These are phyloP conservation scores for Seira sanloemensis DNA, from an alignment of 2,888 invertebrate species.

Conservation along the genomic window DNA sequence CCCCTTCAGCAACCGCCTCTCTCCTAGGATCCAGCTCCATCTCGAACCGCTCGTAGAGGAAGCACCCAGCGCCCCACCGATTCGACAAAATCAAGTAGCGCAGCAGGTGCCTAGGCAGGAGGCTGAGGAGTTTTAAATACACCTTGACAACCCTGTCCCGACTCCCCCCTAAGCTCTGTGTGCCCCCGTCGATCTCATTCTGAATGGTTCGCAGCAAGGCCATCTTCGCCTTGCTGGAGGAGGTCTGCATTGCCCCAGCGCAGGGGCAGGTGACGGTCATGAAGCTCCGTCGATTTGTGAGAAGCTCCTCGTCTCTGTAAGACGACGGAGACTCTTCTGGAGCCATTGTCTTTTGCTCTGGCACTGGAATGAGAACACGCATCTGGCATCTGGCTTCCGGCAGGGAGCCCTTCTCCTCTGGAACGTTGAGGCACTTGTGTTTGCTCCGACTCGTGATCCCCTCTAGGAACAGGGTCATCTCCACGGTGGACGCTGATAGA, in stretches of 20 bases:
- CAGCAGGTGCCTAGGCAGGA: constrained; percentile 60
- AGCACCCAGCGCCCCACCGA: constrained; percentile 48
- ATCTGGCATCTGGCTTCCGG: constrained; percentile 45
- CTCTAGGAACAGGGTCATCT: constrained; percentile 45
- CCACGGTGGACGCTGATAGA: constrained; percentile 28
- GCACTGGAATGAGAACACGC: constrained; percentile 51
- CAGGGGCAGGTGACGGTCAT: constrained; percentile 38
- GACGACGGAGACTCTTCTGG: background rate
- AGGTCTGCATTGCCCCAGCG: background rate
- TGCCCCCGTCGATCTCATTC: background rate
- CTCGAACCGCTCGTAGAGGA: constrained; percentile 44
- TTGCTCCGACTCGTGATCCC: constrained; percentile 42
- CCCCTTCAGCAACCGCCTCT: background rate
- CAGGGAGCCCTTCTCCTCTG: constrained; percentile 52
- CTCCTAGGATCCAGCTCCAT: background rate
- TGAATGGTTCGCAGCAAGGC: background rate
- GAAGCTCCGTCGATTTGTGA: constrained; percentile 36
- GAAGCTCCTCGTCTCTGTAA: background rate
- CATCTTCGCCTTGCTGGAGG: background rate
- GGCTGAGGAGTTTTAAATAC: constrained; percentile 29
- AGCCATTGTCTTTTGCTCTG: background rate
- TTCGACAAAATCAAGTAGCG: constrained; percentile 50
- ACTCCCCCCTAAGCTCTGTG: background rate
- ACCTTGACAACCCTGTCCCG: constrained; percentile 17
- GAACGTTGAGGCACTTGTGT: constrained; percentile 46